phyloP scores from a whole-genome alignment of 2,797 vertebrate genomes.

The Odontamblyopus rebecca region DNA sequence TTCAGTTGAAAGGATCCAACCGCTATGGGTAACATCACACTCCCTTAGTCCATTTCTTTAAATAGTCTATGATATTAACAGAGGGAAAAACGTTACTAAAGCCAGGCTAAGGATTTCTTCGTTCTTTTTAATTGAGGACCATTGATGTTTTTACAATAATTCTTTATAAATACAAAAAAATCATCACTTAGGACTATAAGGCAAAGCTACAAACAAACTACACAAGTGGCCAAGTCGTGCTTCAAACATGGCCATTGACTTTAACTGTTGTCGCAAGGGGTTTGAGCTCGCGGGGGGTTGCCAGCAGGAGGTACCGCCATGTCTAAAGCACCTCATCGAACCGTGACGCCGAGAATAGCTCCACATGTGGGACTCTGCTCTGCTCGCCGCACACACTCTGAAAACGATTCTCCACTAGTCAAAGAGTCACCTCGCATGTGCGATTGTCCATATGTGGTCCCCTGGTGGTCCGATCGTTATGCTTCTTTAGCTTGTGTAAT shows the following conservation, averaged over 20 bases:
- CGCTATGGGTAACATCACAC: no score
- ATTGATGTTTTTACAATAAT: no score
- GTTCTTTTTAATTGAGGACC: no score
- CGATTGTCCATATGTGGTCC: constrained; percentile 36
- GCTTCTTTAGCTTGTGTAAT: constrained; percentile 52
- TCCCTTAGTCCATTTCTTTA: no score
- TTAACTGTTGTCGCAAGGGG: constrained; percentile 16
- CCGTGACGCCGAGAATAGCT: constrained; percentile 62
- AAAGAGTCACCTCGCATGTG: constrained; percentile 27
- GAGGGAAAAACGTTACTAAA: no score
- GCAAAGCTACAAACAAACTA: neutral
- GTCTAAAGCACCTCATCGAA: constrained; percentile 66
- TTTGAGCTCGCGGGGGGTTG: constrained; percentile 27
- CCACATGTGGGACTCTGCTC: constrained; percentile 60
- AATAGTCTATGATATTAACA: no score
- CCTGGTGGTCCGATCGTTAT: constrained; percentile 44
- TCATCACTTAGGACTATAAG: neutral
- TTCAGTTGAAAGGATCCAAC: no score
- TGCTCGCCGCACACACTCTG: constrained; percentile 23
- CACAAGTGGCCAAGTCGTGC: neutral
- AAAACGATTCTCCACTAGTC: constrained; percentile 47
- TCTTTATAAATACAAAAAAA: no score
- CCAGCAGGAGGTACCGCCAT: constrained; percentile 54
- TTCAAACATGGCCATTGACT: neutral
- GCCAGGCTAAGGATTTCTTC: no score